phyloP scores from a whole-genome alignment of 2,888 invertebrate species.

The Drosophila gaucha region DNA sequence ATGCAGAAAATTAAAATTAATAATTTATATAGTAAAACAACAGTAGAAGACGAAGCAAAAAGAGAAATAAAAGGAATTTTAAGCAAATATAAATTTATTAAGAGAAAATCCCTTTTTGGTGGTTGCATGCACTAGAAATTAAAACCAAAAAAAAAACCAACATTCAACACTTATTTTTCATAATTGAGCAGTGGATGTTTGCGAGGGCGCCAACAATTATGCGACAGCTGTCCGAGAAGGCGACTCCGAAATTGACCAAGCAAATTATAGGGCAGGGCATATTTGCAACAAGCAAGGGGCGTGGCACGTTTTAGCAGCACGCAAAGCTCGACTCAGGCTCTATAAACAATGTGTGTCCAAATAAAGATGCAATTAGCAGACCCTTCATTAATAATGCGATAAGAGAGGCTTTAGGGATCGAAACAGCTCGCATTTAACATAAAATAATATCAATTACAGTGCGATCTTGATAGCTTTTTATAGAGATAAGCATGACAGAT shows the following conservation, averaged over 20 bases:
- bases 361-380: slow-evolving; percentile 35
- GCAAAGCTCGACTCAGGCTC: slow-evolving; percentile 20
- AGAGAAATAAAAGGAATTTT: neutral
- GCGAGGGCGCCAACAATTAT: slow-evolving; percentile 58
- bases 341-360: slow-evolving; percentile 15
- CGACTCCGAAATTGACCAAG: slow-evolving; percentile 37
- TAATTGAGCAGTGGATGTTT: slow-evolving; percentile 62
- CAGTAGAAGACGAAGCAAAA: slow-evolving; percentile 21
- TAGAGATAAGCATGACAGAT: neutral
- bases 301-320: slow-evolving; percentile 50
- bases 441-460: neutral
- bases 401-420: neutral
- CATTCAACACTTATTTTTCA: slow-evolving; percentile 62
- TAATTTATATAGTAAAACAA: slow-evolving; percentile 80
- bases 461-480: neutral
- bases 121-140: no score
- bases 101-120: slow-evolving; percentile 43
- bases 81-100: slow-evolving; percentile 48
- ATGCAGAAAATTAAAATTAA: slow-evolving; percentile 84
- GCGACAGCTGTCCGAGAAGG: slow-evolving; percentile 51
- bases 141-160: slow-evolving; percentile 35
- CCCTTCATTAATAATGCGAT: slow-evolving; percentile 13
- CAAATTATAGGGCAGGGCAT: slow-evolving; percentile 59
- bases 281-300: slow-evolving; percentile 48
- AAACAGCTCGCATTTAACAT: neutral